Percentiles rank a stretch among this genome's conserved stretches.
Conservation (phyloP, 2,113 vertebrate species). For the Cebus imitator region DNA sequence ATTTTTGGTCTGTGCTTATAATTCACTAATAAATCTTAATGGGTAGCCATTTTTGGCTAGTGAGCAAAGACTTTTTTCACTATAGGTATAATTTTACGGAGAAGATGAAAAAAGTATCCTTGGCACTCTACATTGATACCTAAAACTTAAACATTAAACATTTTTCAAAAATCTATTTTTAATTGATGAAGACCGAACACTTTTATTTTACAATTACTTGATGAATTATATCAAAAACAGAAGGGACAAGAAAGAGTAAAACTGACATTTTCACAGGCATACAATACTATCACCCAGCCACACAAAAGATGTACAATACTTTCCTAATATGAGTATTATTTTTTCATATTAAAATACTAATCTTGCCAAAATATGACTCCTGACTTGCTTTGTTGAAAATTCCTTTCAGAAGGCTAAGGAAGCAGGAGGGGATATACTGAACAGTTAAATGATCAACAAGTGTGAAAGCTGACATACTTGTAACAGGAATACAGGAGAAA, state of each 20-base stretch:
- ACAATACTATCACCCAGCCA: background rate
- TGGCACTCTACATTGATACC: background rate
- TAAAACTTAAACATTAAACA: background rate
- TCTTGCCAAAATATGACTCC: constrained; percentile 20
- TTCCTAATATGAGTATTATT: background rate
- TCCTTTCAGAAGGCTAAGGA: constrained; percentile 23
- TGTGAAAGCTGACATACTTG: background rate
- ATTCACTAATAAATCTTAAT: constrained; percentile 31
- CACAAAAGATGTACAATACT: background rate
- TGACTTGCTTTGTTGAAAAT: constrained; percentile 2
- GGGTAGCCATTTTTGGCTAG: background rate
- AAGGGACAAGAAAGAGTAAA: constrained; percentile 22
- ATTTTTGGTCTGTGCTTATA: background rate
- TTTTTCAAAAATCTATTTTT: background rate
- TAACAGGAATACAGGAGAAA: background rate
- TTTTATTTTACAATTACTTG: constrained; percentile 29
- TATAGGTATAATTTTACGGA: background rate
- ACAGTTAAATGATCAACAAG: background rate
- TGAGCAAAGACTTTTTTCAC: background rate
- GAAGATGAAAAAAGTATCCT: background rate
- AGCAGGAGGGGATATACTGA: background rate
- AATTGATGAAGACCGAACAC: constrained; percentile 3
- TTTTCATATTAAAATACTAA: background rate
- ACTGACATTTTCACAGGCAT: background rate
- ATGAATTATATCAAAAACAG: constrained; percentile 8